Evolutionary conservation across 2,888 invertebrate species (phyloP).

Genomic region (Latheticus oryzae): DNA sequence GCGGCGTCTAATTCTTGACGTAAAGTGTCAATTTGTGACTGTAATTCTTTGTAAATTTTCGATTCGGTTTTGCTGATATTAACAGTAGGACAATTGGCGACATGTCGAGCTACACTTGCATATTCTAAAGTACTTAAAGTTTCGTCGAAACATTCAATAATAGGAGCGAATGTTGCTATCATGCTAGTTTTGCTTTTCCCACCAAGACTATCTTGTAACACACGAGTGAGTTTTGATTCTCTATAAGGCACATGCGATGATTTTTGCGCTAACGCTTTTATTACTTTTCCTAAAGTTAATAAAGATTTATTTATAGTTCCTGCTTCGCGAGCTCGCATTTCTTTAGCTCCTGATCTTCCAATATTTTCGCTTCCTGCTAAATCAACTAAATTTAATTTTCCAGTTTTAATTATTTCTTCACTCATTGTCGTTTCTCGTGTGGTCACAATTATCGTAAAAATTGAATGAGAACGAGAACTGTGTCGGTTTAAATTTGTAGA

Average conservation of each 20-base stretch:
- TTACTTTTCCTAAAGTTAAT: constrained; percentile 90
- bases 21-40: constrained; percentile 90
- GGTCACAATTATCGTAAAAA: constrained; percentile 94
- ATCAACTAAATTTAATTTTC: constrained; percentile 97
- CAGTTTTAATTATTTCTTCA: constrained; percentile 92
- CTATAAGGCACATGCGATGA: constrained; percentile 93
- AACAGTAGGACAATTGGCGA: constrained; percentile 90
- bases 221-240: constrained; percentile 94
- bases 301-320: constrained; percentile 97
- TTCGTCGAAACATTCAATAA: constrained; percentile 90
- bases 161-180: constrained; percentile 95
- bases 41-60: constrained; percentile 84
- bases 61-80: constrained; percentile 89
- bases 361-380: constrained; percentile 98
- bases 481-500: constrained; percentile 94
- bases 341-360: constrained; percentile 91
- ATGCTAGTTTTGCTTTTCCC: constrained; percentile 97
- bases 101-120: constrained; percentile 93
- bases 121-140: constrained; percentile 96
- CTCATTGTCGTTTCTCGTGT: constrained; percentile 91
- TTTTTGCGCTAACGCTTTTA: constrained; percentile 92
- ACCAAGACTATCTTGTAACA: constrained; percentile 95
- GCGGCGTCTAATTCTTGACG: constrained; percentile 88
- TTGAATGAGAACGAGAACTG: constrained; percentile 96
- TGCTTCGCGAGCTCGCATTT: constrained; percentile 90